Conservation (phyloP, 2,888 invertebrate genomes). For the Tenodera sinensis region DNA sequence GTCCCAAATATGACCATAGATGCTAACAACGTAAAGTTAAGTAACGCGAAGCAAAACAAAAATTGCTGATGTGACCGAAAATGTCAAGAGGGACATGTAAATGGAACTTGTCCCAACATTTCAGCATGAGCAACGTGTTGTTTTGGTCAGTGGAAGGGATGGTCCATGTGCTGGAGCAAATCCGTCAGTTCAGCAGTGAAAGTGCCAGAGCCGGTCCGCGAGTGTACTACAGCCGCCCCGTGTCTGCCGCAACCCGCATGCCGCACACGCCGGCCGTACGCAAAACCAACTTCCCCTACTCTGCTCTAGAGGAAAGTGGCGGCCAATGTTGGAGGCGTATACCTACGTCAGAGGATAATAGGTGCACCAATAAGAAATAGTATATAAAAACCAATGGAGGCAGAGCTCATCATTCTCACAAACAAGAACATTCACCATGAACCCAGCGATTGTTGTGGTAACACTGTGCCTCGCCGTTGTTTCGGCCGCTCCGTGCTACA, state of each 20-base stretch:
- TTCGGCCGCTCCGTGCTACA: not conserved
- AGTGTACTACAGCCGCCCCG: not conserved
- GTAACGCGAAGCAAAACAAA: too few relatives aligned
- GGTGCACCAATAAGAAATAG: not conserved
- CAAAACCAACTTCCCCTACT: not conserved
- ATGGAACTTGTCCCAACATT: too few relatives aligned
- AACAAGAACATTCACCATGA: not conserved
- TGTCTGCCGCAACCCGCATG: not conserved
- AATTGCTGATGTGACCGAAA: too few relatives aligned
- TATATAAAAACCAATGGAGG: not conserved
- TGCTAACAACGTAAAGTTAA: too few relatives aligned
- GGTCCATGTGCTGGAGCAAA: too few relatives aligned
- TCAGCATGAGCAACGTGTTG: too few relatives aligned
- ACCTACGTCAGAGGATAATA: not conserved
- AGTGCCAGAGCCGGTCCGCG: too few relatives aligned
- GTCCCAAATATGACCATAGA: too few relatives aligned
- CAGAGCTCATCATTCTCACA: not conserved
- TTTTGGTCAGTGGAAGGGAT: too few relatives aligned
- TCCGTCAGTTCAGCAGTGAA: too few relatives aligned
- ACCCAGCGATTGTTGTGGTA: not conserved
- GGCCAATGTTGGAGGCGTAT: not conserved
- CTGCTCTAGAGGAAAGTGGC: not conserved
- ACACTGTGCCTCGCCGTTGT: not conserved
- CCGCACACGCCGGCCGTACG: not conserved
- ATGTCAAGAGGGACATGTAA: too few relatives aligned